Evolutionary conservation across 2,797 vertebrate species (phyloP).

Genomic region (Carduelis carduelis): DNA sequence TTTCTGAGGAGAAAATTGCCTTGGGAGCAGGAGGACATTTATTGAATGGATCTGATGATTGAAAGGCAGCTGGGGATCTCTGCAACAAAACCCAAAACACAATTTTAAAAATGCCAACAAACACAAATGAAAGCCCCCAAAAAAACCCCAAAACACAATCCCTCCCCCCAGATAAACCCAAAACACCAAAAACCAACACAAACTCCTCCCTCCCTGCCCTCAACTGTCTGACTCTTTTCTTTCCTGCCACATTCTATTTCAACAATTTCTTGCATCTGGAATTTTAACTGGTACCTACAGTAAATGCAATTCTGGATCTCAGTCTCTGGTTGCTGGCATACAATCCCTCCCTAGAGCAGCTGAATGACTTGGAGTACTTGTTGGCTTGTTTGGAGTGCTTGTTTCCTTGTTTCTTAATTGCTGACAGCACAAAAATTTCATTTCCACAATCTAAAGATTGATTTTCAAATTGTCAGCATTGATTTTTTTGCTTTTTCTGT

Average conservation of each 20-base stretch:
- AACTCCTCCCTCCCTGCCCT: neutral
- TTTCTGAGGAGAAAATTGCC: neutral
- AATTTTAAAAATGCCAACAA: neutral
- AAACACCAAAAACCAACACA: neutral
- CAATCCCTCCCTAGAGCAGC: neutral
- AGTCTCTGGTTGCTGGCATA: neutral
- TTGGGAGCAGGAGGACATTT: neutral
- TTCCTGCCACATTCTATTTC: accelerated
- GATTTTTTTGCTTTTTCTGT: neutral
- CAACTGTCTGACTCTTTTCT: neutral
- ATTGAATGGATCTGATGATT: neutral
- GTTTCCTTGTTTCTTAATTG: neutral
- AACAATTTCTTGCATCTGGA: neutral
- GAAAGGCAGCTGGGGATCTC: neutral
- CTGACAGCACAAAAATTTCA: too few species aligned
- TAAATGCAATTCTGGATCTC: neutral
- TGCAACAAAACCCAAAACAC: neutral
- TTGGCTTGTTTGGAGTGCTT: neutral
- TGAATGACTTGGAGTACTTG: neutral
- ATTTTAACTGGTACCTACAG: neutral
- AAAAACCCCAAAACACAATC: neutral
- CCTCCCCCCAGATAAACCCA: accelerated
- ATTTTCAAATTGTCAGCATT: neutral
- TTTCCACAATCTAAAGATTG: neutral
- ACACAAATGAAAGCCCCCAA: neutral